A percentile compares a stretch with the other conserved stretches of the same genome.
phyloP scores from a whole-genome alignment of 2,797 vertebrate genomes.

The Pempheris klunzingeri region DNA sequence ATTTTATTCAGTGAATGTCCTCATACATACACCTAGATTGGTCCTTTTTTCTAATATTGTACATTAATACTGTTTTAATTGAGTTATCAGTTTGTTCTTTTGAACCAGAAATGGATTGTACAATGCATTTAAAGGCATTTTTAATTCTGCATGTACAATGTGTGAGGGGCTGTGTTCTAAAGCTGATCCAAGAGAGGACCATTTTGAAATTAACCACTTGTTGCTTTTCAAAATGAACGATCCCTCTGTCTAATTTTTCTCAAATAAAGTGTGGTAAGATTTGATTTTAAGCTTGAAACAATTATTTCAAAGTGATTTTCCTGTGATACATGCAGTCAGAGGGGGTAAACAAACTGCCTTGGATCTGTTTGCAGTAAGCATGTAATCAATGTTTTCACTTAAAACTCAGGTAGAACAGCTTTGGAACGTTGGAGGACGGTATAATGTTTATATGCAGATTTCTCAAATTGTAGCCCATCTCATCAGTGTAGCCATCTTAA shows the following conservation, averaged over 20 bases:
- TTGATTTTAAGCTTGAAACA: too few relatives aligned
- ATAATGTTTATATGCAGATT: not conserved
- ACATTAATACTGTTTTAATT: not conserved
- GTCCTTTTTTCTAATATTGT: not conserved
- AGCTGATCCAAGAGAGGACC: not conserved
- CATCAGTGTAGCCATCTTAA: not conserved
- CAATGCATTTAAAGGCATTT: not conserved
- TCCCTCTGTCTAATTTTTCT: not conserved
- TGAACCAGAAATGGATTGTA: not conserved
- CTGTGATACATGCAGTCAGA: not conserved
- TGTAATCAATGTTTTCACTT: not conserved
- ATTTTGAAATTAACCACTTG: not conserved
- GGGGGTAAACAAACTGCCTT: not conserved
- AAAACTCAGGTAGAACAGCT: not conserved
- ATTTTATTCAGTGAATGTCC: not conserved
- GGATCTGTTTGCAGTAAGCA: not conserved
- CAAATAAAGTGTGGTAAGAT: not conserved
- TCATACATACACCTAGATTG: not conserved
- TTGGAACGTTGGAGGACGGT: too few relatives aligned
- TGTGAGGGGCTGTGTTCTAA: conserved; percentile 10
- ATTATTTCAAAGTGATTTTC: not conserved
- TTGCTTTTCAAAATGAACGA: not conserved
- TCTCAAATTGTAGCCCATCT: not conserved
- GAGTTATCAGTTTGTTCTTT: not conserved
- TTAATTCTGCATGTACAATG: conserved; percentile 4